Base-by-base conservation (phyloP, 2,797 vertebrate genomes). In the Clarias pachynema region DNA sequence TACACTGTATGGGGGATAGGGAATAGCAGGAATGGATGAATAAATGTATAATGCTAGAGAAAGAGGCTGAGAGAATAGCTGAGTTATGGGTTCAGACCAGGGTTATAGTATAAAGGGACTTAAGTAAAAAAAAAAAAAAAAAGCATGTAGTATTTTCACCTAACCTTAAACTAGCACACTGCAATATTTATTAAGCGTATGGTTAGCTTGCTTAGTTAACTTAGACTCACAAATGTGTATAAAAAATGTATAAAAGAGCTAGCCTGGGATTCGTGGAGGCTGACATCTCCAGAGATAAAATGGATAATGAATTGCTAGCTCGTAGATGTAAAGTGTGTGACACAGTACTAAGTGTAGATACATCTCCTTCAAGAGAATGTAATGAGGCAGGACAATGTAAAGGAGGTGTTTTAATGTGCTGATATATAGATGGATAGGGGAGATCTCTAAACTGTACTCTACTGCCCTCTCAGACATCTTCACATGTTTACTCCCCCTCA, bases 401-500 rank as follows among this genome's bases (percentile, higher is more conserved):
- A 29, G 82, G 75, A 60, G 59, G 40, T 70, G 80, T 86, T 84
- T 90, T 90, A 89, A 89, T 88, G 89, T 90, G 90, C 81, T 89
- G 88, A 90, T 90, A 90, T 89, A 88, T 86, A 89, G 89, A 91
- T 89, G 89, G 87, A 92, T 92, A 86, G 87, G 53, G 40, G 65
- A 69, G 78, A 86, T 87, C 79, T 85, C 82, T 90, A 90, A 90
- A 91, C 90, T 88, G 82, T 86, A 78, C 79, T 85, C 89, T 86
- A 83, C 89, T 87, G 86, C 84, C 82, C 79, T 89, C 87, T 86
- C 73, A 92, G 90, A 89, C 90, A 91, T 89, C 89, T 89, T 86
- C 90, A 87, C 85, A 85, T 90, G 87, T 94, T 94, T 92, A 93
- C 88, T 91, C 87, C 89, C 80, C 79, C 90, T 91, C 90, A 91